Conservation (phyloP, 2,888 invertebrate species). For the Vanessa cardui region DNA sequence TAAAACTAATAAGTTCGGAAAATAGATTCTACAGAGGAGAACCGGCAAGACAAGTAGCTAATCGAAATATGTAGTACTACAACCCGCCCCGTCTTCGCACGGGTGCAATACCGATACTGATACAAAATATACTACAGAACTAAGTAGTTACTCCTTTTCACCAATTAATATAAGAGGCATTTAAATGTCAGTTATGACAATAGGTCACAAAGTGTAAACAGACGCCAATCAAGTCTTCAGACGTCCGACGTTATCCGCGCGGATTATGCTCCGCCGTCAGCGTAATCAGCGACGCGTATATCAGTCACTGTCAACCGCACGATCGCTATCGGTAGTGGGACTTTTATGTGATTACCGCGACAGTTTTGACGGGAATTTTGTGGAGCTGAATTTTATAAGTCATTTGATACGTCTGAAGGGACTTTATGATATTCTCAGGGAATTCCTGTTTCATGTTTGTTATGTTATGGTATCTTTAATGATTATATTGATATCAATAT, state of each 20-base stretch:
- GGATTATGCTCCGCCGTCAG: slow-evolving; percentile 7
- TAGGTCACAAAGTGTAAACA: slow-evolving; percentile 3
- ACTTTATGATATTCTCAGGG: background rate
- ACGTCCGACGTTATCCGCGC: slow-evolving; percentile 4
- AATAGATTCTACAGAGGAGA: too few species aligned
- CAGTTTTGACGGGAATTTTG: slow-evolving; percentile 22
- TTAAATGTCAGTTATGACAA: background rate
- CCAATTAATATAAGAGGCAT: too few species aligned
- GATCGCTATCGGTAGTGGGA: slow-evolving; percentile 29
- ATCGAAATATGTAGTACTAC: too few species aligned
- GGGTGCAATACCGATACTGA: too few species aligned
- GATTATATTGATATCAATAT: too few species aligned
- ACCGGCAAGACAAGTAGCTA: too few species aligned
- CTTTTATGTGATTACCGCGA: slow-evolving; percentile 32
- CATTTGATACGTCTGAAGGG: background rate
- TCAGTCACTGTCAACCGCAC: slow-evolving; percentile 29
- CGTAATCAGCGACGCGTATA: slow-evolving; percentile 15
- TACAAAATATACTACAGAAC: too few species aligned
- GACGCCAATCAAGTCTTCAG: slow-evolving; percentile 6
- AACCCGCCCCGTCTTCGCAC: too few species aligned
- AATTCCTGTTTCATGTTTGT: background rate
- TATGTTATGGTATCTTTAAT: background rate
- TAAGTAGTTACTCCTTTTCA: too few species aligned
- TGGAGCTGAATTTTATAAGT: slow-evolving; percentile 6
- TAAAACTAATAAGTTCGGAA: too few species aligned